Base-by-base conservation (phyloP, 2,113 vertebrate genomes). In the Pitta sordida region DNA sequence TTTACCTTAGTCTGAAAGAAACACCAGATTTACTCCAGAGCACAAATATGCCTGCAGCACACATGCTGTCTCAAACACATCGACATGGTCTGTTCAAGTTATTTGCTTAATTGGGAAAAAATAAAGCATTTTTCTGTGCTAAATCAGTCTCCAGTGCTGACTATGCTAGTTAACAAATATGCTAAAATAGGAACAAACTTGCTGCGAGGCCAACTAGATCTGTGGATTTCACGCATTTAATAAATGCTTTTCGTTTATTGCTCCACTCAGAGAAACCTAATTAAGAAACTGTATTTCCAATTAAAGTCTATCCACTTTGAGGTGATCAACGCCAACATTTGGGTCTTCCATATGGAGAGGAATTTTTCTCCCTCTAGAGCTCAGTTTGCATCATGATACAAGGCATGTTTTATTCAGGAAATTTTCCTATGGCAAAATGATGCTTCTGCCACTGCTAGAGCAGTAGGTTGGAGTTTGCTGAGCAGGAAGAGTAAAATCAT, bases 1-100 rank as follows among this genome's bases (percentile, higher is more conserved):
- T 99, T 99, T 51, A 99, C 97, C 91, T 99, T 99, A 11, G 99
- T 99, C 99, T 99, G 96, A 30, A 92, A 96, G 41, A 94, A 87
- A 86, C 0, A 11, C 2, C 17, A 80, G 5, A 24, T 53, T 93
- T 63, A 92, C 13, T 76, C 20, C 39, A 82, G 34, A 65, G 53
- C 39, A 93, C 41, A 69, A 46, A 6, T 9, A 52, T 8, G 26
- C 11, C 14, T 49, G 41, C 44, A 85, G 67, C 27, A 82, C 10
- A 24, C 5, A 9, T 4, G 4, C 11, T 68, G 26, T 11, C 23
- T 85, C 49, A 67, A 73, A 74, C 9, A 78, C 6, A 53, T 13
- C 51, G 78, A 18, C 2, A 3, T 23, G n/a, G 9, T 90, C 11
- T 49, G 21, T 3, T 64, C 29, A 64, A 71, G 11, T 78, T 34